These are phyloP conservation scores for Sarcophilus harrisii DNA, from an alignment of 2,797 vertebrate species.

Conservation along the genomic window DNA sequence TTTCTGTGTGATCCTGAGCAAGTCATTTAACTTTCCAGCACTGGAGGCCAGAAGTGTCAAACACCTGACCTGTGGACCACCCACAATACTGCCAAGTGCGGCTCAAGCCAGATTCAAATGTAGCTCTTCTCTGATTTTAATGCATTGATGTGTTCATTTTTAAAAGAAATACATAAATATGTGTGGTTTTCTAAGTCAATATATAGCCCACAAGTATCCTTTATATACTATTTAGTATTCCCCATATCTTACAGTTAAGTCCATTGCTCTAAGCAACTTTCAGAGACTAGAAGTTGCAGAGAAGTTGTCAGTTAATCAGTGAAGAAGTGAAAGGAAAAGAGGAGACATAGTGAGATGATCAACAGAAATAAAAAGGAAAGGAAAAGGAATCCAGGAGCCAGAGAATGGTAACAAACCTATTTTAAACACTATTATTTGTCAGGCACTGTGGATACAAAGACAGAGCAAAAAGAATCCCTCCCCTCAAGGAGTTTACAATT, in stretches of 20 bases:
- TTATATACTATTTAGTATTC: not conserved
- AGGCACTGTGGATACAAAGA: not conserved
- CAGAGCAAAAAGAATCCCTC: not conserved
- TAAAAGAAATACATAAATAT: not conserved
- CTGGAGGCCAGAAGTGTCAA: not conserved
- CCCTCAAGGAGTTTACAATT: not conserved
- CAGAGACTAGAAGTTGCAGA: not conserved
- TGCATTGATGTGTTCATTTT: not conserved
- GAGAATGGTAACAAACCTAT: not conserved
- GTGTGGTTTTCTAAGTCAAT: not conserved
- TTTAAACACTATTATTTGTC: not conserved
- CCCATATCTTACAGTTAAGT: not conserved
- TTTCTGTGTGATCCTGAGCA: not conserved
- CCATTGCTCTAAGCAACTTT: not conserved
- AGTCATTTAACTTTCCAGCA: not conserved
- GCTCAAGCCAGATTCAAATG: not conserved
- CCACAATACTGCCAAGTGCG: not conserved
- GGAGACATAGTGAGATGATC: not conserved
- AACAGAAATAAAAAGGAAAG: not conserved
- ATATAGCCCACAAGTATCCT: not conserved
- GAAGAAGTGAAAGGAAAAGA: not conserved
- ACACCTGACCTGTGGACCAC: not conserved
- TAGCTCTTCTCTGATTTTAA: not conserved
- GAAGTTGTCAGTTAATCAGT: not conserved
- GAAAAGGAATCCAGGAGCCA: conserved; percentile 13